These are phyloP conservation scores for Falco biarmicus DNA, from an alignment of 2,797 vertebrate genomes.

Conservation along the genomic window DNA sequence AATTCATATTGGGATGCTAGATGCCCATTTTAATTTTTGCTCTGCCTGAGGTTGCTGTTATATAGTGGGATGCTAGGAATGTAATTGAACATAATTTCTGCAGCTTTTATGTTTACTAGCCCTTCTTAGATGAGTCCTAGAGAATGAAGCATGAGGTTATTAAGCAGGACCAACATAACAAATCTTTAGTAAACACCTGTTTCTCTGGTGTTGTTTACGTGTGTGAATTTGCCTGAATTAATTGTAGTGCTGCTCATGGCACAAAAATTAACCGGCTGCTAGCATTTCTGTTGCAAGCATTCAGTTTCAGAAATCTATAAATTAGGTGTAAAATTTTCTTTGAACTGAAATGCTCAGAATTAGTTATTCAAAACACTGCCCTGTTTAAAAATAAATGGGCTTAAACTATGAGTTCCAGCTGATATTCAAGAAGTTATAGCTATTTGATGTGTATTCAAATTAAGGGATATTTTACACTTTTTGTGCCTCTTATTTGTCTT, in stretches of 20 bases:
- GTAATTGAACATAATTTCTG: background rate
- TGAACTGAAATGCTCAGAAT: background rate
- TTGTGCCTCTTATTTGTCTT: background rate
- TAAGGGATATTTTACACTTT: background rate
- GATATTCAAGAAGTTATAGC: background rate
- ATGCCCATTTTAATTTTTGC: background rate
- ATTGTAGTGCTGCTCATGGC: background rate
- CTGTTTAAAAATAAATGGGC: background rate
- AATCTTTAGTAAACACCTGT: slow-evolving; percentile 30
- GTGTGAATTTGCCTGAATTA: slow-evolving; percentile 53
- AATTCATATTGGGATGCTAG: background rate
- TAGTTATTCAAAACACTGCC: background rate
- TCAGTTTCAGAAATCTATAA: slow-evolving; percentile 16
- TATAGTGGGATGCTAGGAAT: background rate
- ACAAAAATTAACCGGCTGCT: slow-evolving; percentile 29
- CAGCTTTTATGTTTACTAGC: background rate
- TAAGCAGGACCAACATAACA: background rate
- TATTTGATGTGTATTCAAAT: background rate
- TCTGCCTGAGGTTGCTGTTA: background rate
- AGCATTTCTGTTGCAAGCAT: background rate
- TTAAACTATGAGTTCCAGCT: background rate
- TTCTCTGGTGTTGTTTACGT: slow-evolving; percentile 9
- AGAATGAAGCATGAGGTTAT: background rate
- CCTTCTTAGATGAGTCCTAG: background rate
- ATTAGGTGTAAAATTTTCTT: slow-evolving; percentile 43